Base-by-base conservation (phyloP, 2,113 vertebrate species). In the Stigmatopora argus region DNA sequence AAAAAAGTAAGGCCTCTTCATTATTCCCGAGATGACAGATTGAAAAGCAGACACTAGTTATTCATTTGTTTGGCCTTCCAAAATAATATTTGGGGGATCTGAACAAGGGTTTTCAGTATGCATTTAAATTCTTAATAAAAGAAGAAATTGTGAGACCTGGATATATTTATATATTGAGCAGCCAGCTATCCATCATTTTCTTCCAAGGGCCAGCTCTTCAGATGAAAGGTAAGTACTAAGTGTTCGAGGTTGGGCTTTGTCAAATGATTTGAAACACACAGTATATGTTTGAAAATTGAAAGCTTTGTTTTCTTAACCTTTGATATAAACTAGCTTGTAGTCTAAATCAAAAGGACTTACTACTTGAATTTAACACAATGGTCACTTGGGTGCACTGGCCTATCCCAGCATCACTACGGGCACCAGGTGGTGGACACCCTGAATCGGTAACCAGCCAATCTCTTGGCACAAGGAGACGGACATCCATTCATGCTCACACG, bases 251-350 rank as follows among this genome's bases (percentile, higher is more conserved):
- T 69, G 71, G 65, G 35, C 59, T 66, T 81, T 83, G 86, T 89
- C 84, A 90, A 87, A 73, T 62, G 81, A 83, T 88, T 78, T 75
- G 63, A 85, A 89, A 87, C 86, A 78, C 89, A 15, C 23, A 14
- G 77, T 88, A 88, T 86, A 82, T 58, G 86, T 91, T 91, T 91
- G 89, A 90, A 91, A 90, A 88, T 82, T 78, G 80, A 86, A 87
- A 75, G 73, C 73, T 73, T 75, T 77, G 66, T 47, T 52, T 73
- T 66, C 81, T 77, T 89, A 75, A 78, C 75, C 86, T 88, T 89
- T 89, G 81, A 89, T 85, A 85, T 71, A 61, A 63, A 67, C 65
- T 13, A 41, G 38, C 60, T 63, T 64, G 23, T 62, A 3, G 56
- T 15, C 8, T n/a, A 18, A 34, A 57, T 31, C 7, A 18, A 17